These are phyloP conservation scores for Drosophila kohkoa DNA, from an alignment of 1,140 invertebrate species.

Conservation along the genomic window DNA sequence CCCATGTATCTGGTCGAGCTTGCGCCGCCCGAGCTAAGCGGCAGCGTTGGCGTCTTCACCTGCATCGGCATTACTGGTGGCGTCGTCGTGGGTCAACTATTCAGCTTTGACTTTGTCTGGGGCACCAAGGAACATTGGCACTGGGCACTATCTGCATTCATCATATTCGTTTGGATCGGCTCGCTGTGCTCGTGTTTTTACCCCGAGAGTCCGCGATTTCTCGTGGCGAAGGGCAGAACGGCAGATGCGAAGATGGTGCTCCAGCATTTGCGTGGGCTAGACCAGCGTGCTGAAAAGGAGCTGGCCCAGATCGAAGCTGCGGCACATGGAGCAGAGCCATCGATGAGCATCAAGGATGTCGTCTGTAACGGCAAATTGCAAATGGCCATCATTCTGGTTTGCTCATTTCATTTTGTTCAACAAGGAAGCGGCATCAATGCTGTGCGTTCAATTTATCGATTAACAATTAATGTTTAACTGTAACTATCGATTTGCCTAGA, in stretches of 20 bases:
- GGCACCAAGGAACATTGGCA: conserved; percentile 88
- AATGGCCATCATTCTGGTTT: conserved; percentile 89
- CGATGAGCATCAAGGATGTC: conserved; percentile 15
- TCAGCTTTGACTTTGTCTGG: conserved; percentile 52
- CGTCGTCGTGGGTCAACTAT: conserved; percentile 91
- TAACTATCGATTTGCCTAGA: conserved; percentile 80
- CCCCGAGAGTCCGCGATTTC: conserved; percentile 94
- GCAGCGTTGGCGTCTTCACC: conserved; percentile 92
- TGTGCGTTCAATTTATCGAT: conserved; percentile 85
- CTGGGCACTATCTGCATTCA: conserved; percentile 88
- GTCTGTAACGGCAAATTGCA: conserved; percentile 25
- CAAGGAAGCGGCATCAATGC: conserved; percentile 94
- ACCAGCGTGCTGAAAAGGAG: conserved; percentile 85
- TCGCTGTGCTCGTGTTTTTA: conserved; percentile 85
- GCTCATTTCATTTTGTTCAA: conserved; percentile 90
- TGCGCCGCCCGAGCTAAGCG: conserved; percentile 90
- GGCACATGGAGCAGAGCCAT: conserved; percentile 89
- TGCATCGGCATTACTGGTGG: conserved; percentile 93
- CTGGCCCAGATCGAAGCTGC: conserved; percentile 93
- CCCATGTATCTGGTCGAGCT: conserved; percentile 95
- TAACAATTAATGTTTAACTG: not conserved
- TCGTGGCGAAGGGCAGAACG: conserved; percentile 87
- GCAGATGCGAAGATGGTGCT: conserved; percentile 85
- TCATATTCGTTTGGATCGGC: conserved; percentile 86
- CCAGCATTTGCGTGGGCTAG: conserved; percentile 55